A percentile compares a stretch with the other conserved stretches of the same genome.
Evolutionary conservation across 2,888 invertebrate genomes (phyloP).

Genomic region (Nephrocerus scutellatus): DNA sequence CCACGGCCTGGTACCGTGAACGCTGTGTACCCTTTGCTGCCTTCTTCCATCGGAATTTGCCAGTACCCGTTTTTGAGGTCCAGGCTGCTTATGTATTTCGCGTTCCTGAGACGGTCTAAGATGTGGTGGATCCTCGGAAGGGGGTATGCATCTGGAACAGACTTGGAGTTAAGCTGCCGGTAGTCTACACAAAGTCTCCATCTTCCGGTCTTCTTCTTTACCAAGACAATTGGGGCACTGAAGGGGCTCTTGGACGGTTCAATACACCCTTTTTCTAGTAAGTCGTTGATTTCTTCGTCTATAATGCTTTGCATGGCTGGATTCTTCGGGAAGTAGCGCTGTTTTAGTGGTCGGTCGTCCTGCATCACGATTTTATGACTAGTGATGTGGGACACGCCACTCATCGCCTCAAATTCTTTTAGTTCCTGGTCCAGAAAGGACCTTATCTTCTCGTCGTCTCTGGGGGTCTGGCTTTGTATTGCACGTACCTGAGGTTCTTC

Average conservation of each 20-base stretch:
- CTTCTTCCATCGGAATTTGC: conserved; percentile 13
- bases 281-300: too few relatives aligned
- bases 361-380: too few relatives aligned
- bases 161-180: conserved; percentile 27
- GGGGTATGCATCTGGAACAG: conserved; percentile 18
- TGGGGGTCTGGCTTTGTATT: too few relatives aligned
- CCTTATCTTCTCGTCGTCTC: too few relatives aligned
- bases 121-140: conserved; percentile 14
- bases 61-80: conserved; percentile 16
- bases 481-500: too few relatives aligned
- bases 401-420: too few relatives aligned
- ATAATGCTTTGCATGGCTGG: too few relatives aligned
- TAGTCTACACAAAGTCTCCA: conserved; percentile 29
- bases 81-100: conserved; percentile 11
- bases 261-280: too few relatives aligned
- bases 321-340: too few relatives aligned
- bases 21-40: conserved; percentile 15
- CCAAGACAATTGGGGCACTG: conserved; percentile 28
- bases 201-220: conserved; percentile 23
- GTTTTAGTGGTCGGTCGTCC: too few relatives aligned
- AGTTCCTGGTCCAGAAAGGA: too few relatives aligned
- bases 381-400: too few relatives aligned
- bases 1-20: conserved; percentile 19
- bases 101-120: conserved; percentile 10
- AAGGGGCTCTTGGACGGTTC: conserved; percentile 29